Base-by-base conservation (phyloP, 2,888 invertebrate species). In the Eilema griseolum region DNA sequence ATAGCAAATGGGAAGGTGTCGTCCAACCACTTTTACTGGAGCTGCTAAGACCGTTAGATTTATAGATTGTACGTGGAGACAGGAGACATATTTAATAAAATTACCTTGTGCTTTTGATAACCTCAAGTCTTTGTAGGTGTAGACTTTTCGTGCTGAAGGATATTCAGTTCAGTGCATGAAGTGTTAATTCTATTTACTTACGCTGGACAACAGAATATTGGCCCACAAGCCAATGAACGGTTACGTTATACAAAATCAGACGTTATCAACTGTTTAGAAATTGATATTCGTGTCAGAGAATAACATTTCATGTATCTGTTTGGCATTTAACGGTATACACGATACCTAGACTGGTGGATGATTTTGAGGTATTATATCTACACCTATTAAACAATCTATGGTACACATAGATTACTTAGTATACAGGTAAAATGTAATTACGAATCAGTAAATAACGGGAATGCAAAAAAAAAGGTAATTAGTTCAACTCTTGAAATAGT, bases 51-150 rank as follows among this genome's bases (percentile, higher is more conserved):
- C 86, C 78, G 68, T 73, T 76, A 85, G 89, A 90, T 90, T 90
- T 90, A 90, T 90, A 72, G 85, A 79, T 75, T 77, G 80, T 84
- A 88, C 90, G 90, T 89, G 90, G 78, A 85, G 82, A 86, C 81
- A 85, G 89, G 78, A 85, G 83, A 86, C 81, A 85, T 84, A 85
- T 84, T 88, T 86, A 82, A 88, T 89, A 89, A 87, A 88, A 88
- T 80, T 71, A 31, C 67, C 64, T 66, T 63, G 61, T 73, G 31
- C 72, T 72, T 65, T 65, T 62, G 64, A 69, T 73, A 67, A 81
- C 67, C 69, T 67, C 64, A 52, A 33, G 72, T 71, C 71, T 73
- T 66, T 64, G 46, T 56, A 28, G 61, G 61, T 61, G 65, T 71
- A 72, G 75, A 75, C 33, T 66, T 77, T 61, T 68, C 56, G 41